Percentiles rank a stretch among this genome's conserved stretches.
These are phyloP conservation scores for Hydractinia echinata DNA, from an alignment of 30 jellyfish, hydroid and myxozoan species.

Conservation along the genomic window DNA sequence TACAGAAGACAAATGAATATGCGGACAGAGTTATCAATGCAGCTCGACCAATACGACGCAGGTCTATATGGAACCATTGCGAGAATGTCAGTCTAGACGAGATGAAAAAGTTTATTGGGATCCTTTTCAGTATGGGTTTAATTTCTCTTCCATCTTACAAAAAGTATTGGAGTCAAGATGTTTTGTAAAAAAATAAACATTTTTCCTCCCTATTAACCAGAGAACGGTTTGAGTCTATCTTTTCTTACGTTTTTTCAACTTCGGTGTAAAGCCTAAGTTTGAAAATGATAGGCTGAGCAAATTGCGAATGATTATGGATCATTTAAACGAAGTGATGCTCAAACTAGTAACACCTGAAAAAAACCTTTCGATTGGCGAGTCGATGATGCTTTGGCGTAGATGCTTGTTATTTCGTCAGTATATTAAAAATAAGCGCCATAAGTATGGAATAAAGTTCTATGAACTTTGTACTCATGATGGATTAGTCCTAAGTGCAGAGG, in stretches of 20 bases:
- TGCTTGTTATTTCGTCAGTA: no score
- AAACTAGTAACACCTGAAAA: neutral
- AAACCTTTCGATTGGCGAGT: constrained; percentile 8
- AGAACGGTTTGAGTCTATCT: constrained; percentile 17
- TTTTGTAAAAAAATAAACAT: constrained; percentile 1
- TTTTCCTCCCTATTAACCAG: constrained; percentile 15
- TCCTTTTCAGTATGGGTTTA: constrained; percentile 26
- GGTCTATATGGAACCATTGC: neutral
- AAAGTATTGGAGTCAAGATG: constrained; percentile 26
- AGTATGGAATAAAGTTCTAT: neutral
- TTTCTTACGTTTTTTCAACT: constrained; percentile 30
- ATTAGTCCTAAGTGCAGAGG: neutral
- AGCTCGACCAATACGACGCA: constrained; percentile 27
- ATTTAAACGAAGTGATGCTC: neutral
- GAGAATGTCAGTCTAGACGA: constrained; percentile 17
- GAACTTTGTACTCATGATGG: constrained; percentile 5
- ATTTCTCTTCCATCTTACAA: constrained; percentile 26
- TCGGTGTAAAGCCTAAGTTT: constrained; percentile 14
- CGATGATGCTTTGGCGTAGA: no score
- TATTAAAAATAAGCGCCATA: constrained; percentile 7
- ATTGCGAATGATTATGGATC: neutral
- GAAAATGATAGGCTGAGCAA: neutral
- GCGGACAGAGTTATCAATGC: constrained; percentile 2
- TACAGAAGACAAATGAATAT: neutral
- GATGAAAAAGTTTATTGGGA: constrained; percentile 28